phyloP scores from a whole-genome alignment of 2,888 invertebrate species.

The Ditula angustiorana region DNA sequence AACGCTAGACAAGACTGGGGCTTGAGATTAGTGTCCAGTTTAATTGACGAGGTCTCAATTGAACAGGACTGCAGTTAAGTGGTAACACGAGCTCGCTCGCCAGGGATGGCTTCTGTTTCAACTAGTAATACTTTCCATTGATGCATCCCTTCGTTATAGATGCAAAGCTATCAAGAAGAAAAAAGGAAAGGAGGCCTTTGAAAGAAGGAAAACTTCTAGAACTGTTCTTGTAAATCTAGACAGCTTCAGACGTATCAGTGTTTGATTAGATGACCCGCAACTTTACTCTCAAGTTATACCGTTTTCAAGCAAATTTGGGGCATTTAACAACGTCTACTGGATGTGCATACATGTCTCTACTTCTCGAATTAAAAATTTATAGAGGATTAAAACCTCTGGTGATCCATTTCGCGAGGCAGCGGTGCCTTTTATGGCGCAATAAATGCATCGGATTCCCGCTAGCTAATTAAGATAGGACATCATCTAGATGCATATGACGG shows the following conservation, averaged over 20 bases:
- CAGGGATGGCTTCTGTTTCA: not conserved
- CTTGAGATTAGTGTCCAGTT: slow-evolving; percentile 23
- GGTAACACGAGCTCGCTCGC: slow-evolving; percentile 31
- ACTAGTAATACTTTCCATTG: too few relatives aligned
- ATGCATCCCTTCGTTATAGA: too few relatives aligned
- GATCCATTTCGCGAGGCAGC: slow-evolving; percentile 24
- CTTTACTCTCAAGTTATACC: too few relatives aligned
- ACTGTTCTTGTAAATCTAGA: too few relatives aligned
- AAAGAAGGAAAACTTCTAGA: too few relatives aligned
- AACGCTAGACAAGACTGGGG: slow-evolving; percentile 2
- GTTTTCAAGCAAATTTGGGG: too few relatives aligned
- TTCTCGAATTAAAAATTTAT: slow-evolving; percentile 6
- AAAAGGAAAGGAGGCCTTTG: too few relatives aligned
- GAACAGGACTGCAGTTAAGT: slow-evolving; percentile 29
- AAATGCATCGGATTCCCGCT: slow-evolving; percentile 33
- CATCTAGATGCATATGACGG: slow-evolving; percentile 18
- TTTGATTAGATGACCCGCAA: too few relatives aligned
- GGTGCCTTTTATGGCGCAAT: slow-evolving; percentile 28
- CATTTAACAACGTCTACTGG: too few relatives aligned
- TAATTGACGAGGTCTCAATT: slow-evolving; percentile 37
- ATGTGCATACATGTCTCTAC: too few relatives aligned
- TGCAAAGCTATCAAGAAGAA: too few relatives aligned
- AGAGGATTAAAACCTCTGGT: slow-evolving; percentile 11
- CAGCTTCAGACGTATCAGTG: too few relatives aligned
- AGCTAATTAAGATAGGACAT: slow-evolving; percentile 28